Conservation (phyloP, 2,888 invertebrate genomes). For the Phlogophora meticulosa region DNA sequence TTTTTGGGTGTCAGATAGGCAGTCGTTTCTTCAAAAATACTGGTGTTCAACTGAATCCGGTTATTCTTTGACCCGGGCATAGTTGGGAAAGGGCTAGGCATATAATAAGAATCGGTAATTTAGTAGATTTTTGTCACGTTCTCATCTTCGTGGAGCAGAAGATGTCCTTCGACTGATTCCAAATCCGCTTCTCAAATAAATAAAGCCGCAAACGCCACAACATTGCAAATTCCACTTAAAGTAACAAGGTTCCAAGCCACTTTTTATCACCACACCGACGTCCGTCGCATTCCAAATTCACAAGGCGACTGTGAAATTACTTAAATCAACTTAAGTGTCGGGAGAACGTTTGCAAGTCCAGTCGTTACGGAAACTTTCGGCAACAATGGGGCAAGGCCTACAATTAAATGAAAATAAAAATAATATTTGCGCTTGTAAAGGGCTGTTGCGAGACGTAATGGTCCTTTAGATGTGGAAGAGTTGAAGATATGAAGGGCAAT, state of each 20-base stretch:
- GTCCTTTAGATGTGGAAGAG: slow-evolving; percentile 36
- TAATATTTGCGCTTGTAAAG: slow-evolving; percentile 52
- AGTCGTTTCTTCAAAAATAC: too few species aligned
- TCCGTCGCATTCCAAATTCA: slow-evolving; percentile 52
- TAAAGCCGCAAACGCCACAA: neutral
- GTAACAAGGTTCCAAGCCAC: slow-evolving; percentile 41
- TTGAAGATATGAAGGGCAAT: slow-evolving; percentile 39
- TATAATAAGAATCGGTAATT: too few species aligned
- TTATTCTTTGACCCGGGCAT: too few species aligned
- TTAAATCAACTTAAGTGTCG: slow-evolving; percentile 57
- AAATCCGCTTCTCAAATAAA: neutral
- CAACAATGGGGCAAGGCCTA: slow-evolving; percentile 31
- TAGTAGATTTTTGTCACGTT: too few species aligned
- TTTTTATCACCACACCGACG: slow-evolving; percentile 39
- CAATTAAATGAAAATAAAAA: slow-evolving; percentile 60
- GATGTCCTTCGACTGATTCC: too few species aligned
- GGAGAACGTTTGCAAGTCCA: slow-evolving; percentile 50
- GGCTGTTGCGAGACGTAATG: slow-evolving; percentile 36
- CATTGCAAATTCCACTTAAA: slow-evolving; percentile 40
- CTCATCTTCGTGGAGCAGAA: too few species aligned
- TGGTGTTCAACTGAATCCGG: too few species aligned
- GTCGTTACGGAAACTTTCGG: slow-evolving; percentile 46
- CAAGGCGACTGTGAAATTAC: slow-evolving; percentile 47
- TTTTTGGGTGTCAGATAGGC: too few species aligned
- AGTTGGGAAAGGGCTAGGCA: too few species aligned